phyloP scores from a whole-genome alignment of 2,888 invertebrate species.

The Drosophila austrosaltans region DNA sequence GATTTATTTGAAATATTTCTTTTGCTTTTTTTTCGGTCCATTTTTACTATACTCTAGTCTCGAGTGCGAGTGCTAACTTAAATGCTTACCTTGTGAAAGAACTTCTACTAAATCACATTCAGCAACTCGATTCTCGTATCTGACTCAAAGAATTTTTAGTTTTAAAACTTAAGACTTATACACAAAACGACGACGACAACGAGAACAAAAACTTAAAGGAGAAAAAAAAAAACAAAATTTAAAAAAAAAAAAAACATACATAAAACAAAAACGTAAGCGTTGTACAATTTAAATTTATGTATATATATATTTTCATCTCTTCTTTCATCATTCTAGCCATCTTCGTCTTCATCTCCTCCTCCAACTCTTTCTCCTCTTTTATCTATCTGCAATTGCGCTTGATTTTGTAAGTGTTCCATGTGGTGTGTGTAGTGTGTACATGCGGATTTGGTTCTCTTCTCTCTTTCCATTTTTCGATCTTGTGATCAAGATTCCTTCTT shows the following conservation, averaged over 20 bases:
- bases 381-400: constrained; percentile 40
- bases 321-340: constrained; percentile 34
- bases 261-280: constrained; percentile 65
- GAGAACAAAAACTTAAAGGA: too few relatives aligned
- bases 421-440: constrained; percentile 26
- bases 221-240: constrained; percentile 35
- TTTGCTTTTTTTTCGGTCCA: constrained; percentile 1
- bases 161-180: neutral
- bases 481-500: constrained; percentile 7
- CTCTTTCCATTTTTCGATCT: neutral
- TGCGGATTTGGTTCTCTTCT: constrained; percentile 2
- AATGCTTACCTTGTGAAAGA: constrained; percentile 23
- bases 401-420: constrained; percentile 45
- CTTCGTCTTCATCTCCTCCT: constrained; percentile 33
- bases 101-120: constrained; percentile 20
- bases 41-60: constrained; percentile 17
- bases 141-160: constrained; percentile 5
- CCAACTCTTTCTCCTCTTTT: neutral
- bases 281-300: constrained; percentile 76
- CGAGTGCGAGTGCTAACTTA: constrained; percentile 19
- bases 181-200: constrained; percentile 14
- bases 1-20: constrained; percentile 18
- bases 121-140: constrained; percentile 20
- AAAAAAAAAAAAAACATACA: constrained; percentile 51
- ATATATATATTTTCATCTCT: constrained; percentile 59